phyloP scores from a whole-genome alignment of 1,140 invertebrate species.

The Drosophila rhopaloa region DNA sequence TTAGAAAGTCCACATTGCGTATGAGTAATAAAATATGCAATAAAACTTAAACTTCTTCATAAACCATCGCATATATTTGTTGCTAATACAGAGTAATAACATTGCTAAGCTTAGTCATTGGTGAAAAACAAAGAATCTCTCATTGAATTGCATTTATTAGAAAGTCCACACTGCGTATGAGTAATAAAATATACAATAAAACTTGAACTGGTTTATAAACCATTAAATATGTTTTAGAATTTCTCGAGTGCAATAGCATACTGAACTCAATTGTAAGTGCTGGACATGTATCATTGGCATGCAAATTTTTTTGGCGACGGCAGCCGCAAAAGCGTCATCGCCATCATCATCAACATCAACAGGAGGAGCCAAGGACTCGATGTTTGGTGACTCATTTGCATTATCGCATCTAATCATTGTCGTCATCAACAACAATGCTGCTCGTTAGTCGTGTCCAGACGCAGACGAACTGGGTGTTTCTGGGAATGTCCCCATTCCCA shows the following conservation, averaged over 20 bases:
- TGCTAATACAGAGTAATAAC: slow-evolving; percentile 7
- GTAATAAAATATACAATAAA: no score
- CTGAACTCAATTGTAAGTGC: slow-evolving; percentile 9
- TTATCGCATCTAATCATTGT: slow-evolving; percentile 84
- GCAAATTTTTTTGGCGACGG: slow-evolving; percentile 61
- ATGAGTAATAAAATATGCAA: no score
- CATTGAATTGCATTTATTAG: no score
- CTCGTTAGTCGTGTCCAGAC: slow-evolving; percentile 69
- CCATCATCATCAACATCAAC: slow-evolving; percentile 24
- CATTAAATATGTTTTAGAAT: no score
- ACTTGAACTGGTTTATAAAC: no score
- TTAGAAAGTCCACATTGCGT: no score
- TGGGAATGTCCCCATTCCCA: no score
- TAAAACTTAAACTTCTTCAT: no score
- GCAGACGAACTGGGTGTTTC: background rate
- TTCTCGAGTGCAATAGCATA: background rate
- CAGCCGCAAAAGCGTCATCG: slow-evolving; percentile 5
- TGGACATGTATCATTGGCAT: slow-evolving; percentile 74
- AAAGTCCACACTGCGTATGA: no score
- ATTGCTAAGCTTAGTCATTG: no score
- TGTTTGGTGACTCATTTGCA: slow-evolving; percentile 73
- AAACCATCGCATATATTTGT: no score
- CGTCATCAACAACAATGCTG: slow-evolving; percentile 80
- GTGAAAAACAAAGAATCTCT: no score
- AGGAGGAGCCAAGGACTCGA: slow-evolving; percentile 18